Percentiles rank a stretch among this genome's conserved stretches.
These are phyloP conservation scores for Agrotis ipsilon DNA, from an alignment of 2,888 invertebrate genomes.

Conservation along the genomic window DNA sequence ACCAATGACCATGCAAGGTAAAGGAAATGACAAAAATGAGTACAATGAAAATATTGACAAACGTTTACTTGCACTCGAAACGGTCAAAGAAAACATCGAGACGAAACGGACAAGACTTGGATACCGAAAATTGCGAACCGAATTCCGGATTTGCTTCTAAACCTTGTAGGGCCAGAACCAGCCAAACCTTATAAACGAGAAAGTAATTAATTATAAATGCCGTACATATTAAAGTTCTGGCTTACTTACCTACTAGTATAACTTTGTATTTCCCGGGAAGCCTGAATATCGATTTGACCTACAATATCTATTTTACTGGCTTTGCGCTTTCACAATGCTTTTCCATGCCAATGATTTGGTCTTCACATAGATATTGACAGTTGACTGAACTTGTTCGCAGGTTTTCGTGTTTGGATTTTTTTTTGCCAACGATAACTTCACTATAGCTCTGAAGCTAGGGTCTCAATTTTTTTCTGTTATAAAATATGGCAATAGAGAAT, in stretches of 20 bases:
- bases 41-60: no score
- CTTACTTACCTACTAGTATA: no score
- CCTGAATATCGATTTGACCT: conserved; percentile 41
- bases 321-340: conserved; percentile 44
- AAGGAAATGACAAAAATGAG: background rate
- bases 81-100: background rate
- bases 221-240: background rate
- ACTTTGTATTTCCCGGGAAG: background rate
- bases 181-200: background rate
- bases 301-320: conserved; percentile 31
- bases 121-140: background rate
- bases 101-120: background rate
- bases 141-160: background rate
- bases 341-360: conserved; percentile 50
- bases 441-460: no score
- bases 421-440: background rate
- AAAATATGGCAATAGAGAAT: no score
- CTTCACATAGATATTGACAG: conserved; percentile 32
- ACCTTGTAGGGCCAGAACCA: background rate
- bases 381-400: conserved; percentile 21
- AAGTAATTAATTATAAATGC: background rate
- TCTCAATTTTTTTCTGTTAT: no score
- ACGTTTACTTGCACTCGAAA: background rate
- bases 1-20: background rate
- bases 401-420: background rate